Percentiles rank a stretch among this genome's conserved stretches.
Conservation (phyloP, 2,888 invertebrate species). For the Uloborus plumipes region DNA sequence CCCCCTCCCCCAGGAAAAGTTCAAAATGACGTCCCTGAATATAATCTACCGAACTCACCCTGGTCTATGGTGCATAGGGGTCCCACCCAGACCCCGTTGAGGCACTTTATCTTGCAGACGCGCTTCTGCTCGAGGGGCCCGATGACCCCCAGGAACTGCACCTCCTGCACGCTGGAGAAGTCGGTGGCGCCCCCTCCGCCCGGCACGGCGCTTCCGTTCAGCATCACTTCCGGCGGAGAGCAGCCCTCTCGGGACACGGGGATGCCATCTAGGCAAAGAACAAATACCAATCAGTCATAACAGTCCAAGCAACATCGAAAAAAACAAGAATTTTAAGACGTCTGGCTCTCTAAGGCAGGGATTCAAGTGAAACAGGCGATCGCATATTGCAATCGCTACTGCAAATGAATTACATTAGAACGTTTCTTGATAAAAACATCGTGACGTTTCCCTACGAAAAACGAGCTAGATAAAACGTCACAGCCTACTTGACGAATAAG, state of each 20-base stretch:
- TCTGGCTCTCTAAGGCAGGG: too few relatives aligned
- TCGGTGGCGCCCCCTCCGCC: constrained; percentile 47
- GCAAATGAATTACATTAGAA: too few relatives aligned
- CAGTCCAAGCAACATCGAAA: too few relatives aligned
- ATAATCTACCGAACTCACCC: constrained; percentile 78
- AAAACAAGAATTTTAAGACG: too few relatives aligned
- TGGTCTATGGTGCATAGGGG: constrained; percentile 81
- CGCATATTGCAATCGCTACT: too few relatives aligned
- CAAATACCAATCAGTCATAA: not conserved
- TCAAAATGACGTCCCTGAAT: too few relatives aligned
- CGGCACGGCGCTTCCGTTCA: constrained; percentile 63
- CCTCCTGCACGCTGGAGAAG: constrained; percentile 66
- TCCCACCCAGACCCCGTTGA: constrained; percentile 87
- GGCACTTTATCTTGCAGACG: constrained; percentile 86
- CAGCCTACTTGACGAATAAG: too few relatives aligned
- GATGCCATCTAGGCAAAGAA: constrained; percentile 28
- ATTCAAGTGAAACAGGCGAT: too few relatives aligned
- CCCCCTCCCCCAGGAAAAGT: too few relatives aligned
- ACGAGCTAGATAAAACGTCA: too few relatives aligned
- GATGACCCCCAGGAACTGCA: constrained; percentile 66
- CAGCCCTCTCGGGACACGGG: constrained; percentile 58
- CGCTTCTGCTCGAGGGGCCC: constrained; percentile 75
- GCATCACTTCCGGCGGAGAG: constrained; percentile 66
- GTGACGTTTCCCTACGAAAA: too few relatives aligned
- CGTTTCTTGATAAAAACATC: too few relatives aligned